Base-by-base conservation (phyloP, 2,888 invertebrate species). In the Coronaproctus castanopsis region DNA sequence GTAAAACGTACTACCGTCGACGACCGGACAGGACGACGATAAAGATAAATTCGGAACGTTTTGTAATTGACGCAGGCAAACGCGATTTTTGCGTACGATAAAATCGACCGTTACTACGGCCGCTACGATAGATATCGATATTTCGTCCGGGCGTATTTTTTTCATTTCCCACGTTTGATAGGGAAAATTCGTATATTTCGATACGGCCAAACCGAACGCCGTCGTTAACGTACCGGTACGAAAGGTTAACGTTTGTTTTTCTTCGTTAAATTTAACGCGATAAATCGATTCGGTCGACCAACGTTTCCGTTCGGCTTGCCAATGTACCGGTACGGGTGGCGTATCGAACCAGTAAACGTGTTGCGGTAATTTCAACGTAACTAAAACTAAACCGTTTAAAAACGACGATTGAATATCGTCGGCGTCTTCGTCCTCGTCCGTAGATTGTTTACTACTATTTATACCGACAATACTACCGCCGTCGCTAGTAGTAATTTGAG, bases 151-250 rank as follows among this genome's bases (percentile, higher is more conserved):
- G 74, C 63, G 64, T 67, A 82, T 80, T 0, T 88, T 87, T 64
- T 80, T 81, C 5, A 89, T 67, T 66, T 90, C 89, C 87, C 89
- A 90, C 0, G 83, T 83, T 70, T 90, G 90, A 69, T 81, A 89
- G 0, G 90, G 90, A 67, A 89, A 73, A 70, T 89, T 89, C 60
- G 81, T 78, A 70, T 85, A 88, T 57, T 81, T 78, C 61, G 81
- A 77, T 0, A 81, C 75, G 0, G 85, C 87, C 62, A 90, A 77
- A 0, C 83, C 88, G 62, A 84, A 82, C 0, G 80, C 79, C 69
- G 80, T 80, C 77, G 80, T 79, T 64, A 85, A 75, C 58, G 80
- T 77, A 0, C 85, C 85, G 0, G 83, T 83, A 57, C 87, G 75
- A 67, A 89, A 88, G 63, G 84, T 82, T 52, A 87, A 22, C 21